Conservation (phyloP, 1,140 invertebrate species). For the Drosophila sp. region DNA sequence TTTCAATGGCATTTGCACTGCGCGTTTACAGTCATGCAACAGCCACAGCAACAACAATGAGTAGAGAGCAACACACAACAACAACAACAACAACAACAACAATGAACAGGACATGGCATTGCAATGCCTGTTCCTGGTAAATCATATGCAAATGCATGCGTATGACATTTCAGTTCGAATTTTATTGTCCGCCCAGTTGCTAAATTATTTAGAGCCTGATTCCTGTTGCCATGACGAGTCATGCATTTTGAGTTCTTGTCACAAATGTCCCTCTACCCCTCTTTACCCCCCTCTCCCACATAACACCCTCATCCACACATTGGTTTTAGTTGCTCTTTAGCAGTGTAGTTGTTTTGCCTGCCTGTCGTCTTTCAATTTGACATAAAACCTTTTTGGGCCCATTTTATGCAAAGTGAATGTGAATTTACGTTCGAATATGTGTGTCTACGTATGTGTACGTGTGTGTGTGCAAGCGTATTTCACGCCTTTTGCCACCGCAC, state of each 20-base stretch:
- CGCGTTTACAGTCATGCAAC: constrained; percentile 33
- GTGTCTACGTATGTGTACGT: constrained; percentile 15
- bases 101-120: constrained; percentile 19
- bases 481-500: constrained; percentile 74
- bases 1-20: constrained; percentile 41
- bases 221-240: constrained; percentile 71
- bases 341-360: constrained; percentile 12
- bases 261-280: constrained; percentile 47
- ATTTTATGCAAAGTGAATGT: constrained; percentile 67
- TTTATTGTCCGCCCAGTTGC: constrained; percentile 79
- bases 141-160: constrained; percentile 82
- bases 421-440: not conserved
- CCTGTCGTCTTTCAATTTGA: constrained; percentile 73
- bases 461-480: constrained; percentile 44
- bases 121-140: constrained; percentile 45
- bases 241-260: constrained; percentile 69
- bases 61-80: too few species aligned
- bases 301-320: constrained; percentile 47
- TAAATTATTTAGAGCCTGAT: constrained; percentile 83
- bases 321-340: constrained; percentile 45
- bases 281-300: constrained; percentile 32
- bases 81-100: constrained; percentile 11
- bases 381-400: constrained; percentile 75
- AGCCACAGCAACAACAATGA: constrained; percentile 10
- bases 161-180: constrained; percentile 81